phyloP scores from a whole-genome alignment of 2,888 invertebrate species.

The Limnephilus rhombicus region DNA sequence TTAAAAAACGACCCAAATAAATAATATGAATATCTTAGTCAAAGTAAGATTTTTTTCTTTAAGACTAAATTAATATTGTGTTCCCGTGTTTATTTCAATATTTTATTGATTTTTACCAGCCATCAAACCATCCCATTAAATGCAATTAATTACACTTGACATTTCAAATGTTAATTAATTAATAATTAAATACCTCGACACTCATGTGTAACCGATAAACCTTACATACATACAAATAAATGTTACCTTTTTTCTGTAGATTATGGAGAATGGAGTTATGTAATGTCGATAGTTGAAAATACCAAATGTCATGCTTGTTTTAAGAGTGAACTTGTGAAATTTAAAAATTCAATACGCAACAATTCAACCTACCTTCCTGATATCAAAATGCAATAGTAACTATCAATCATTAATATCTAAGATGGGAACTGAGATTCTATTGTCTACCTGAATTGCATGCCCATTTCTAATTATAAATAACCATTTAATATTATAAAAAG shows the following conservation, averaged over 20 bases:
- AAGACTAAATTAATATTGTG: slow-evolving; percentile 3
- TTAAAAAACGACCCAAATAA: not conserved
- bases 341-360: not conserved
- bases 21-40: not conserved
- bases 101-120: not conserved
- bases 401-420: not conserved
- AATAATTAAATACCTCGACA: not conserved
- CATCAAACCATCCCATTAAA: not conserved
- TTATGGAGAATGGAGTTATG: not conserved
- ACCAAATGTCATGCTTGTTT: not conserved
- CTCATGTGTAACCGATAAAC: not conserved
- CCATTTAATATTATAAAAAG: not conserved
- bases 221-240: not conserved
- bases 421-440: not conserved
- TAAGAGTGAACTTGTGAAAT: not conserved
- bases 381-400: not conserved
- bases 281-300: not conserved
- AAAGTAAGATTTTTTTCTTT: not conserved
- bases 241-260: not conserved
- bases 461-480: not conserved
- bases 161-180: not conserved
- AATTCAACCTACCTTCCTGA: not conserved
- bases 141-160: not conserved
- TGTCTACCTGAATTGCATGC: not conserved
- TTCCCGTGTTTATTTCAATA: not conserved